Base-by-base conservation (phyloP, 1,140 invertebrate species). In the Centruroides vittatus region DNA sequence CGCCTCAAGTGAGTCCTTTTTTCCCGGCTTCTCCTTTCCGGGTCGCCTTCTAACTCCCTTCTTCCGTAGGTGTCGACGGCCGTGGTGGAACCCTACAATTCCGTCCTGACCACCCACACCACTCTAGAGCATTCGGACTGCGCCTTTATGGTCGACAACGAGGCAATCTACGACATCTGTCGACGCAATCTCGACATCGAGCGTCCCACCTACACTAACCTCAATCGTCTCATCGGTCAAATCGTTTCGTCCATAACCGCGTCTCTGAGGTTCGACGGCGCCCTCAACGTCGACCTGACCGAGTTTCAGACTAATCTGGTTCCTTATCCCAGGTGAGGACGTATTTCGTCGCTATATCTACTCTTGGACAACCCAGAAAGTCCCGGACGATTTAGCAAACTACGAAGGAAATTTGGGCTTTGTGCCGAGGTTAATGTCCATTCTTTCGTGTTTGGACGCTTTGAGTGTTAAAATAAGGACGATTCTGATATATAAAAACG, bases 11-110 rank as follows among this genome's bases (percentile, higher is more conserved):
- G 88, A 69, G 88, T 86, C 69, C 78, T 82, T 3, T 78, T 91
- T 41, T 86, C 73, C 88, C 88, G 10, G 82, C 88, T 9, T 88
- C 88, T 3, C 81, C 91, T 76, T 23, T 23, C 23, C 23, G 2
- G 23, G 2, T 2, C 0, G 23, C 2, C 23, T 2, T 23, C 23
- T 23, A 23, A 23, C 23, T 23, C 23, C 23, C 23, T 23, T 23
- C 23, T 2, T 23, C 23, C 66, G 51, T 66, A 80, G 75, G 80
- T 84, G 7, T 78, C 76, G 35, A 80, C 78, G 0, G 81, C 88
- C 10, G 86, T 93, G 52, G 88, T 93, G 3, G 90, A 93, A 71
- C 88, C 89, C 0, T 93, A 93, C 71, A 93, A 93, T 73, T 82
- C 88, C 0, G 76, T 92, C 5, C 72, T 93, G 47, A 84, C 23